A percentile compares a stretch with the other conserved stretches of the same genome.
Conservation (phyloP, 2,797 vertebrate species). For the Heteromormyrus szaboi region DNA sequence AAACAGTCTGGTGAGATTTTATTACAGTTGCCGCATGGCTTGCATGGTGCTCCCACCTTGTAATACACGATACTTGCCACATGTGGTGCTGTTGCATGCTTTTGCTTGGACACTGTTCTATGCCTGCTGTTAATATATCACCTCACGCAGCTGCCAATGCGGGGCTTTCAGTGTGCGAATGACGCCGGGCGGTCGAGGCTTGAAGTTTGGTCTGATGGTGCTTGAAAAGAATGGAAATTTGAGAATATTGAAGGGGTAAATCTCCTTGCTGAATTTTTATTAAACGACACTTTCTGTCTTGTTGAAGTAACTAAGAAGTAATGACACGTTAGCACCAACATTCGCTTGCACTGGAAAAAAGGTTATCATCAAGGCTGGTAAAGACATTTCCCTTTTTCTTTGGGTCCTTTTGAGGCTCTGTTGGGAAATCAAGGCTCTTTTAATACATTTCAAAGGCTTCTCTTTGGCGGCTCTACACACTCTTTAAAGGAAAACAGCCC, state of each 20-base stretch:
- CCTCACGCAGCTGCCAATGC: background rate
- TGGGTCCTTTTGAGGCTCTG: slow-evolving; percentile 6
- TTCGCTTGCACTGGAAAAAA: background rate
- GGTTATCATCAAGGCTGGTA: slow-evolving; percentile 13
- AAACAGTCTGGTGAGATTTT: background rate
- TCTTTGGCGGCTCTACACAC: background rate
- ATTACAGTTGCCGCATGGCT: background rate
- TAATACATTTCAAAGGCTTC: slow-evolving; percentile 20
- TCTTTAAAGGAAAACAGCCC: background rate
- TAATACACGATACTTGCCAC: background rate
- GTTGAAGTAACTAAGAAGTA: background rate
- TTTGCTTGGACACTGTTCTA: background rate
- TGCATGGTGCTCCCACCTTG: background rate
- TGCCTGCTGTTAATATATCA: background rate
- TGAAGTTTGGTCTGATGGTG: background rate
- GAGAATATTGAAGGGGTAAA: background rate
- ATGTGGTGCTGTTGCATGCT: background rate
- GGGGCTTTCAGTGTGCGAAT: background rate
- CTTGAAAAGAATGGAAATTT: slow-evolving; percentile 14
- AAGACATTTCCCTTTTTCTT: slow-evolving; percentile 17
- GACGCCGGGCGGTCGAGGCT: background rate
- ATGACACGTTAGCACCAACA: background rate
- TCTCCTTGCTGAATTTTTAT: background rate
- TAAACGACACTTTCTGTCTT: slow-evolving; percentile 4
- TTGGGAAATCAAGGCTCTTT: slow-evolving; percentile 16